Evolutionary conservation across 2,113 vertebrate species (phyloP).

Genomic region (Dasyprocta punctata): DNA sequence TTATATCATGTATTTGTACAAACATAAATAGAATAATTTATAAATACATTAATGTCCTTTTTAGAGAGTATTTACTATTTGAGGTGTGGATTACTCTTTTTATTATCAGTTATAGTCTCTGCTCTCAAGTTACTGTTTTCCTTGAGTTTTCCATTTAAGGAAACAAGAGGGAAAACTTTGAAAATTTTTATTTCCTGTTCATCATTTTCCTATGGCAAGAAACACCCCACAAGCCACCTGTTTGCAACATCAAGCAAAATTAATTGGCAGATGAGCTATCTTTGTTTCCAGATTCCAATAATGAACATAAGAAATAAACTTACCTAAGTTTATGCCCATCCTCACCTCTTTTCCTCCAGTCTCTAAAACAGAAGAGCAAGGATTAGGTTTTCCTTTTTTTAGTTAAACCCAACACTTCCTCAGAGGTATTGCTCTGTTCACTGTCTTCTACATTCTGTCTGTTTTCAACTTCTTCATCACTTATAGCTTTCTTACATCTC

Average conservation of each 20-base stretch:
- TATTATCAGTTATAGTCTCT: not conserved
- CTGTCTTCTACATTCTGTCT: not conserved
- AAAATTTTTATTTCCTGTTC: slow-evolving; percentile 13
- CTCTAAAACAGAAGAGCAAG: not conserved
- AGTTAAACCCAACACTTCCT: not conserved
- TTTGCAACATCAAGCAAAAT: slow-evolving; percentile 35
- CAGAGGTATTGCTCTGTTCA: not conserved
- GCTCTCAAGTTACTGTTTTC: not conserved
- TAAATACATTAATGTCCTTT: slow-evolving; percentile 8
- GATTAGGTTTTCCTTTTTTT: not conserved
- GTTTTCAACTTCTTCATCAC: not conserved
- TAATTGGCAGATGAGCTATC: not conserved
- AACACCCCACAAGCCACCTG: not conserved
- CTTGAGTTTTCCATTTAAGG: slow-evolving; percentile 23
- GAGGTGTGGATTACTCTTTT: not conserved
- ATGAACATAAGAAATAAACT: slow-evolving; percentile 11
- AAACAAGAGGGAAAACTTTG: not conserved
- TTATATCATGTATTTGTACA: not conserved
- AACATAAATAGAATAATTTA: not conserved
- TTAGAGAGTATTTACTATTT: slow-evolving; percentile 1
- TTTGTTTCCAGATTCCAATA: not conserved
- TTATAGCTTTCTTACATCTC: not conserved
- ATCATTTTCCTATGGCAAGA: slow-evolving; percentile 42
- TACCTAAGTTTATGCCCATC: not conserved
- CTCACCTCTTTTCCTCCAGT: not conserved